Evolutionary conservation across 2,113 vertebrate species (phyloP).

Genomic region (Rhizomys pruinosus): DNA sequence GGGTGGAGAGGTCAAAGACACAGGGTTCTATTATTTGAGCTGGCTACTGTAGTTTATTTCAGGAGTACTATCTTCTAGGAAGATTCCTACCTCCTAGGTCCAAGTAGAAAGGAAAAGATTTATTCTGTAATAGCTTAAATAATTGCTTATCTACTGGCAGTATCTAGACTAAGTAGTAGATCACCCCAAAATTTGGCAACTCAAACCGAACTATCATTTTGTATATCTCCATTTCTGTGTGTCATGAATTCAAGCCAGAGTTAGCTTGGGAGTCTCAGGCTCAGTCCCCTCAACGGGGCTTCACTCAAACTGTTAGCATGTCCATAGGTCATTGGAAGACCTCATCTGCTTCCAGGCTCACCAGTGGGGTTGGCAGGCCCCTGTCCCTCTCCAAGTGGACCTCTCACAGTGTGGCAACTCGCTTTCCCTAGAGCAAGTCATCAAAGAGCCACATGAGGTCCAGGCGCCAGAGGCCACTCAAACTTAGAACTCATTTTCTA

Average conservation of each 20-base stretch:
- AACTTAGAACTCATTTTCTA: not conserved
- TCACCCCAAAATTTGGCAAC: not conserved
- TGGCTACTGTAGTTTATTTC: not conserved
- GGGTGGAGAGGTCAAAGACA: not conserved
- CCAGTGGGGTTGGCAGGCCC: not conserved
- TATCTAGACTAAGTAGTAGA: not conserved
- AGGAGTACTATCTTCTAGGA: not conserved
- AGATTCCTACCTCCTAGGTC: not conserved
- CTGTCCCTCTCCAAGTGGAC: accelerated
- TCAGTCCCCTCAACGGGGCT: not conserved
- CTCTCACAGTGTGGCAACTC: not conserved
- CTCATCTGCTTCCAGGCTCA: not conserved
- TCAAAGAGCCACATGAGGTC: not conserved
- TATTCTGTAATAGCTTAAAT: not conserved
- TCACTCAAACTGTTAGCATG: not conserved
- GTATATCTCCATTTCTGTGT: not conserved
- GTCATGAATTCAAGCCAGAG: not conserved
- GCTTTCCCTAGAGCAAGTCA: not conserved
- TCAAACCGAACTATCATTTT: not conserved
- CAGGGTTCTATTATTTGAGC: not conserved
- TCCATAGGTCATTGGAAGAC: not conserved
- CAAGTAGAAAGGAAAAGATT: not conserved
- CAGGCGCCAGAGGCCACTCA: no score
- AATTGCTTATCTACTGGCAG: not conserved
- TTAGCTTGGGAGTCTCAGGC: not conserved